Conservation (phyloP, 2,888 invertebrate species). For the Timandra comae region DNA sequence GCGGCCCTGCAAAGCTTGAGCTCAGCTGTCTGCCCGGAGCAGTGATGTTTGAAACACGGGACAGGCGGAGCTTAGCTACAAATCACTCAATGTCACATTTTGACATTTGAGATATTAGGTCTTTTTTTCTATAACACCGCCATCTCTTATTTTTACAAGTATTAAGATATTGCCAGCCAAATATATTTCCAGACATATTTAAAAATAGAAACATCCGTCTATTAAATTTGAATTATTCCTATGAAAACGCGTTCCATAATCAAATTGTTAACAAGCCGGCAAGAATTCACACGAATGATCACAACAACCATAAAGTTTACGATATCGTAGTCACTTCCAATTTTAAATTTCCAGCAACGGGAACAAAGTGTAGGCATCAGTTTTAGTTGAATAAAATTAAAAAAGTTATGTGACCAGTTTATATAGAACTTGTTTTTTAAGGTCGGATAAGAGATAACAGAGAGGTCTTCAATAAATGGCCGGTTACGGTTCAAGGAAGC, state of each 20-base stretch:
- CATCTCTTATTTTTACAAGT: slow-evolving; percentile 59
- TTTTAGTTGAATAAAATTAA: slow-evolving; percentile 34
- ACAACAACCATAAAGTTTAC: slow-evolving; percentile 58
- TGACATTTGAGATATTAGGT: slow-evolving; percentile 78
- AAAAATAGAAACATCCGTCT: too few relatives aligned
- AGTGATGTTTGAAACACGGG: slow-evolving; percentile 78
- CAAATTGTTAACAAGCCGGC: slow-evolving; percentile 36
- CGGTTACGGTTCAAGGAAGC: slow-evolving; percentile 61
- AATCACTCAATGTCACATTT: slow-evolving; percentile 79
- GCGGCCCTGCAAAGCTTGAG: slow-evolving; percentile 65
- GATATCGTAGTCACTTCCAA: slow-evolving; percentile 45
- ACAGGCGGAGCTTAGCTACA: slow-evolving; percentile 78
- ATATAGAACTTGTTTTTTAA: slow-evolving; percentile 22
- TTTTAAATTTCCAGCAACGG: slow-evolving; percentile 49
- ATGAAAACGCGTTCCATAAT: slow-evolving; percentile 24
- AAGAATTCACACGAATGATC: slow-evolving; percentile 55
- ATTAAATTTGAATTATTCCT: slow-evolving; percentile 7
- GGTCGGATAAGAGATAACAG: slow-evolving; percentile 16
- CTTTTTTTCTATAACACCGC: slow-evolving; percentile 73
- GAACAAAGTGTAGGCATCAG: slow-evolving; percentile 32
- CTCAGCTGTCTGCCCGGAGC: slow-evolving; percentile 74
- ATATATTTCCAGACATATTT: too few relatives aligned
- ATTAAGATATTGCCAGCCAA: slow-evolving; percentile 23
- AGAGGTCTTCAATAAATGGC: slow-evolving; percentile 35
- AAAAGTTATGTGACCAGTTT: slow-evolving; percentile 31